phyloP scores from a whole-genome alignment of 64 coral and sea anemone genomes.

The Cladopsammia gracilis region DNA sequence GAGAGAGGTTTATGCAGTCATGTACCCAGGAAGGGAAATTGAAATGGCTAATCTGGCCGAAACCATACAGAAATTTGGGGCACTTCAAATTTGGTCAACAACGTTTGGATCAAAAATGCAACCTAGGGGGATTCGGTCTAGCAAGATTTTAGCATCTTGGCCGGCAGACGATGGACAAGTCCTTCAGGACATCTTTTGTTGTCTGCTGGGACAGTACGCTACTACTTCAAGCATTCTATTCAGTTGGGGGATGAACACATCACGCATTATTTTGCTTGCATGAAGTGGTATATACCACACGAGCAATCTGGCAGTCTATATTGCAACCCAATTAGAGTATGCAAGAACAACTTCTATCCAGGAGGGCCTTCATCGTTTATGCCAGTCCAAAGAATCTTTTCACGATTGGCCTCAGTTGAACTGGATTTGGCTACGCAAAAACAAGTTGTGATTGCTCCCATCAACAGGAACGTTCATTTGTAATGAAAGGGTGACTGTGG shows the following conservation, averaged over 20 bases:
- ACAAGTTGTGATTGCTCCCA: background rate
- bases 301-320: background rate
- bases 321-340: constrained; percentile 9
- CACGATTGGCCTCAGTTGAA: background rate
- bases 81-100: constrained; percentile 40
- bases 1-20: constrained; percentile 43
- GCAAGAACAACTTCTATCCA: background rate
- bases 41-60: background rate
- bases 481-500: no score
- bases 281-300: constrained; percentile 53
- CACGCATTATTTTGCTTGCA: constrained; percentile 49
- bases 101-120: constrained; percentile 64
- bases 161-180: constrained; percentile 36
- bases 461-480: background rate
- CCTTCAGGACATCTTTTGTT: constrained; percentile 21
- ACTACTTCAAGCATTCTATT: constrained; percentile 58
- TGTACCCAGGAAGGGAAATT: constrained; percentile 5
- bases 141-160: constrained; percentile 78
- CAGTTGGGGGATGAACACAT: constrained; percentile 7
- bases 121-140: constrained; percentile 61
- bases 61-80: constrained; percentile 64
- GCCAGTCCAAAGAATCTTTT: background rate
- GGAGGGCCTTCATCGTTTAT: constrained; percentile 18
- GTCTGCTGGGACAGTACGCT: constrained; percentile 36
- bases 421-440: background rate